These are phyloP conservation scores for Epinotia nisella DNA, from an alignment of 2,888 invertebrate genomes.

Conservation along the genomic window DNA sequence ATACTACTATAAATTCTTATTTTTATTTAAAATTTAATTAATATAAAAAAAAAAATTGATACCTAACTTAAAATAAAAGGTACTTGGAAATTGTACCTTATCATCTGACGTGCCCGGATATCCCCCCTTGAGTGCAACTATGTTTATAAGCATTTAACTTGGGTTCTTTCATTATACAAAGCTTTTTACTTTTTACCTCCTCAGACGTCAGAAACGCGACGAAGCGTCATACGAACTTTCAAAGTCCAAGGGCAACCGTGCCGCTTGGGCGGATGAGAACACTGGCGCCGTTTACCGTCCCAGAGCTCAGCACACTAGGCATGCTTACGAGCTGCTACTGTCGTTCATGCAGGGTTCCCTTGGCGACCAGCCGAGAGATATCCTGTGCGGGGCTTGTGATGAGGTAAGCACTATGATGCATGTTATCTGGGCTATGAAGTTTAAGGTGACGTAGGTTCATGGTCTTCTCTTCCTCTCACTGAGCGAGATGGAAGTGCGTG, in stretches of 20 bases:
- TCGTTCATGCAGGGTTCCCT: conserved; percentile 98
- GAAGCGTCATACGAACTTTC: conserved; percentile 97
- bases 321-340: conserved; percentile 97
- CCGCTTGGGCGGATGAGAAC: conserved; percentile 96
- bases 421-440: not conserved
- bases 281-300: conserved; percentile 98
- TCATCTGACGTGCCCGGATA: too few species aligned
- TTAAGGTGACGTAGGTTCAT: too few species aligned
- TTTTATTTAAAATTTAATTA: too few species aligned
- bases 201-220: conserved; percentile 93
- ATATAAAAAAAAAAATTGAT: too few species aligned
- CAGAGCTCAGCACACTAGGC: conserved; percentile 98
- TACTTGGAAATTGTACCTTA: too few species aligned
- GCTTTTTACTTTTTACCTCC: conserved; percentile 11
- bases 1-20: too few species aligned
- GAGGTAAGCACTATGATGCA: conserved; percentile 80
- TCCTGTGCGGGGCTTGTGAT: conserved; percentile 99
- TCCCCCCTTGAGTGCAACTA: too few species aligned
- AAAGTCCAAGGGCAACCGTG: conserved; percentile 94
- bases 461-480: too few species aligned
- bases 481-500: too few species aligned
- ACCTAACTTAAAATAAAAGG: too few species aligned
- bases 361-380: conserved; percentile 98
- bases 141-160: too few species aligned
- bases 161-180: too few species aligned